phyloP scores from a whole-genome alignment of 37 sponge, comb jelly and placozoan genomes.

The Lycopodina hypogea region DNA sequence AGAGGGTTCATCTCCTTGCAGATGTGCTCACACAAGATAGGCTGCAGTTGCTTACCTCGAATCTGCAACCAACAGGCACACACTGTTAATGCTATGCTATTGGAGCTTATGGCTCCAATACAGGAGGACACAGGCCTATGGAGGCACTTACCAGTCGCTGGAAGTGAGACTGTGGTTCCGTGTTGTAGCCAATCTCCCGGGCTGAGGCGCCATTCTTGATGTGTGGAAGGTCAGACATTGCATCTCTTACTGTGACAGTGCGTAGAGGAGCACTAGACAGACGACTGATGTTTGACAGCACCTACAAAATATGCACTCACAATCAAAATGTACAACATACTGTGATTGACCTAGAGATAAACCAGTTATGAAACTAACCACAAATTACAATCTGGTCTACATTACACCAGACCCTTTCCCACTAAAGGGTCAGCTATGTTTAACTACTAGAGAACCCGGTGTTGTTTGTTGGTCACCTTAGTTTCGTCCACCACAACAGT shows the following conservation, averaged over 20 bases:
- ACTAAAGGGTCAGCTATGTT: no score
- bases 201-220: conserved; percentile 80
- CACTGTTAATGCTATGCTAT: no score
- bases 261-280: conserved; percentile 64
- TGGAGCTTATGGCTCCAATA: no score
- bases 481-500: conserved; percentile 67
- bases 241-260: conserved; percentile 86
- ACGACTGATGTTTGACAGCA: conserved; percentile 56
- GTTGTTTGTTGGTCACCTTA: conserved; percentile 51
- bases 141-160: conserved; percentile 70
- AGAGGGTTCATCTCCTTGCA: conserved; percentile 97
- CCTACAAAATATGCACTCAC: conserved; percentile 30
- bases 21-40: conserved; percentile 81
- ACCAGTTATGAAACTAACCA: no score
- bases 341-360: neutral
- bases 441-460: no score
- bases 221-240: conserved; percentile 91
- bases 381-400: neutral
- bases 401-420: no score
- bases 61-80: conserved; percentile 25
- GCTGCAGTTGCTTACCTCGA: conserved; percentile 63
- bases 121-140: no score
- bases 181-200: conserved; percentile 71
- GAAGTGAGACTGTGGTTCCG: conserved; percentile 80
- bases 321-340: neutral